Percentiles rank a stretch among this genome's conserved stretches.
These are phyloP conservation scores for Psittacara wagleri DNA, from an alignment of 2,113 vertebrate genomes.

Conservation along the genomic window DNA sequence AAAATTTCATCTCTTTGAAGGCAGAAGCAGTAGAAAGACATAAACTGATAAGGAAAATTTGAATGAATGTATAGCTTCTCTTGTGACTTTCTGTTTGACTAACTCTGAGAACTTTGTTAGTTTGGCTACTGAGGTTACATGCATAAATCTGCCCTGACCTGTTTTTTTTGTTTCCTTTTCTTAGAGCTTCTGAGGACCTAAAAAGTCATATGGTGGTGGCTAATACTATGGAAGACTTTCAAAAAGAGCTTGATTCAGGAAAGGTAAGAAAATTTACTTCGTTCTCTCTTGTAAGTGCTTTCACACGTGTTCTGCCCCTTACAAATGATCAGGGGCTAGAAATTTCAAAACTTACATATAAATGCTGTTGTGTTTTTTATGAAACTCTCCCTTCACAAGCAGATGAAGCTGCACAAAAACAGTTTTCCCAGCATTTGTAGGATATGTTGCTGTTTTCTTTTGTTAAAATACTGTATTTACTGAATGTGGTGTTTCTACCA, in stretches of 20 bases:
- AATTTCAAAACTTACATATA: not conserved
- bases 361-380: not conserved
- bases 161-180: not conserved
- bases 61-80: not conserved
- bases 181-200: conserved; percentile 88
- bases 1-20: not conserved
- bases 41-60: not conserved
- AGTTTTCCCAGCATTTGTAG: not conserved
- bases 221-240: conserved; percentile 91
- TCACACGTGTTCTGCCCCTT: not conserved
- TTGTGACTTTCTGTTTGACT: not conserved
- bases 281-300: not conserved
- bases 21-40: not conserved
- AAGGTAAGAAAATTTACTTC: conserved; percentile 76
- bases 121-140: not conserved
- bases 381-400: not conserved
- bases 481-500: not conserved
- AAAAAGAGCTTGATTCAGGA: conserved; percentile 89
- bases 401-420: not conserved
- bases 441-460: not conserved
- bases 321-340: not conserved
- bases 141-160: not conserved
- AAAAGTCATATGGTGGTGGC: conserved; percentile 88
- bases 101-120: not conserved
- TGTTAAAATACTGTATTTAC: not conserved